Conservation (phyloP, 2,888 invertebrate genomes). For the Acanthosepion pharaonis region DNA sequence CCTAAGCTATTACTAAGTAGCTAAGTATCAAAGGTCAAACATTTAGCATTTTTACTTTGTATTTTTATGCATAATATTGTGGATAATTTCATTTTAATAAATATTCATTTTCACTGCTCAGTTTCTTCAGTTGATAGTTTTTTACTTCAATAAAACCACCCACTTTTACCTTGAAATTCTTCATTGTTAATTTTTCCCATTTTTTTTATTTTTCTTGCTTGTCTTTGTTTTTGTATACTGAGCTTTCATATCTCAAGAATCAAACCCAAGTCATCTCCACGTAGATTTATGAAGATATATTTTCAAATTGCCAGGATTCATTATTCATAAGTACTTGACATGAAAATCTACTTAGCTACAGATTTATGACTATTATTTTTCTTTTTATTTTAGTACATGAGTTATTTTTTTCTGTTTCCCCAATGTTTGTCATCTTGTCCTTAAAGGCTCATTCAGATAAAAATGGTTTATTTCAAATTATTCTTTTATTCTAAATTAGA, state of each 20-base stretch:
- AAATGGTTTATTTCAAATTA: not conserved
- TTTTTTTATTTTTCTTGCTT: not conserved
- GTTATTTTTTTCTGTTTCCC: not conserved
- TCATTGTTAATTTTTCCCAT: not conserved
- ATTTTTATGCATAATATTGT: too few species aligned
- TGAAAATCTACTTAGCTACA: not conserved
- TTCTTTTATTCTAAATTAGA: slow-evolving; percentile 21
- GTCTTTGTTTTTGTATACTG: not conserved
- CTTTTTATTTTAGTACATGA: too few species aligned
- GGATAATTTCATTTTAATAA: not conserved
- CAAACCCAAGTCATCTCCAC: not conserved
- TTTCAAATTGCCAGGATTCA: not conserved
- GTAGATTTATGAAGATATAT: not conserved
- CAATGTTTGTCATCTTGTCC: not conserved
- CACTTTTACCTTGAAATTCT: not conserved
- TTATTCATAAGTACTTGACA: not conserved
- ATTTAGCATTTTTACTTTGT: too few species aligned
- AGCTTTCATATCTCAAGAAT: not conserved
- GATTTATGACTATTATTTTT: not conserved
- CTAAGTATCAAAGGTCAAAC: too few species aligned
- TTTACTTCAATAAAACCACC: not conserved
- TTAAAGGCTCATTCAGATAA: not conserved
- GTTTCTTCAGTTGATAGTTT: not conserved
- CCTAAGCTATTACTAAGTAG: too few species aligned
- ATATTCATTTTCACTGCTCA: not conserved